Evolutionary conservation across 2,113 vertebrate genomes (phyloP), one percentile per base, ranked within the genome.

Genomic region (Cyanoramphus novaezelandiae): DNA sequence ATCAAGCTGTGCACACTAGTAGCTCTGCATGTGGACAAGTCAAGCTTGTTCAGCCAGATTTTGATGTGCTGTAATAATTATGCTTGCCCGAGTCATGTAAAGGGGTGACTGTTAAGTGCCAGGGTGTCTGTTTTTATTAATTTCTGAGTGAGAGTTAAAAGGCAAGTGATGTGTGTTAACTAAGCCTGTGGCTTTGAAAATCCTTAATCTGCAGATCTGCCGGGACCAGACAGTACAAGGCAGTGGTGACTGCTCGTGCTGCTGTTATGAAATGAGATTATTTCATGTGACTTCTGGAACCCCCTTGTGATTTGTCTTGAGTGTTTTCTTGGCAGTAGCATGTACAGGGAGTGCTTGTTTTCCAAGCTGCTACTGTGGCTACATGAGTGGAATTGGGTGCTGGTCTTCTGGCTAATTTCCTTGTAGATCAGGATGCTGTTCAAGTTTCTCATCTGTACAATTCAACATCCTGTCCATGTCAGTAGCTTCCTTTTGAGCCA

Each of bases 401-500:
- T 76, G 49, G 18, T 60, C 57, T 75, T 67, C 47, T 84, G 71
- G 65, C 72, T 63, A 1, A 0, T 68, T 64, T 62, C 44, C n/a
- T 37, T 75, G 62, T 55, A 49, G 65, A 43, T 87, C 86, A 67
- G 88, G 80, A 72, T 72, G 49, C 64, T 81, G 49, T 86, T 94
- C 6, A 0, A 72, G 86, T 92, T 96, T 69, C 93, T 90, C 86
- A 55, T 94, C 52, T 95, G 57, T 67, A 64, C 62, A 5, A 1
- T 89, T 80, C 0, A 0, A 33, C 68, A 80, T 95, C 92, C 90
- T 88, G 90, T 49, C 65, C 52, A 79, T 92, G 57, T 91, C 35
- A 41, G 60, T 76, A 78, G 74, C 63, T 96, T 97, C 91, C 78
- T 87, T 84, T 86, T 60, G 60, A 92, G 57, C 39, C 35, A 29